Percentiles rank a stretch among this genome's conserved stretches.
These are phyloP conservation scores for Orthosia cruda DNA, from an alignment of 2,888 invertebrate genomes.

Conservation along the genomic window DNA sequence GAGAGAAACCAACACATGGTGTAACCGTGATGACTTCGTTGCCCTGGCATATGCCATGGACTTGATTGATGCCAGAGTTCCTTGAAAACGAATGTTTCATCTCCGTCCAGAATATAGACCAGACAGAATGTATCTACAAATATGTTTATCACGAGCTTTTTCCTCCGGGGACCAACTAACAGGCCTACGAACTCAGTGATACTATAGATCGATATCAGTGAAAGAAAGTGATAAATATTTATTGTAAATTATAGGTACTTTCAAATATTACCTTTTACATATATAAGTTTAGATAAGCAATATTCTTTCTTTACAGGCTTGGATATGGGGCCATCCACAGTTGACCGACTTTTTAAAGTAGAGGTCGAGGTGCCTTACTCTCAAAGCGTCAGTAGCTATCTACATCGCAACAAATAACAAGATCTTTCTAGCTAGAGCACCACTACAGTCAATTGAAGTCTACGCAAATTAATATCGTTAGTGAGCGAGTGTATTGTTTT, in stretches of 20 bases:
- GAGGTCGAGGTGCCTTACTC: not conserved
- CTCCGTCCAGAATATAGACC: not conserved
- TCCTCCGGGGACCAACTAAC: not conserved
- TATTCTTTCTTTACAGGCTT: not conserved
- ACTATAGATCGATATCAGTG: too few relatives aligned
- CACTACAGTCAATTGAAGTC: slow-evolving; percentile 17
- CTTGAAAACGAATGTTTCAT: slow-evolving; percentile 28
- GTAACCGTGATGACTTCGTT: slow-evolving; percentile 3
- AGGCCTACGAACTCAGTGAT: too few relatives aligned
- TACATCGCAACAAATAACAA: not conserved
- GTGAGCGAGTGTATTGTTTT: not conserved
- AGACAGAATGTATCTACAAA: not conserved
- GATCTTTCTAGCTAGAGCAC: not conserved
- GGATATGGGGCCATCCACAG: not conserved
- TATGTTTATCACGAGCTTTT: not conserved
- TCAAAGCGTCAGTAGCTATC: not conserved
- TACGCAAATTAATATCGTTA: slow-evolving; percentile 20
- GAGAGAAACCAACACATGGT: slow-evolving; percentile 35
- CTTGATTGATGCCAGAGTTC: slow-evolving; percentile 16
- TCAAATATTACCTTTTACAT: too few relatives aligned
- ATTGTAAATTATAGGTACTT: too few relatives aligned
- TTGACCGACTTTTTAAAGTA: not conserved
- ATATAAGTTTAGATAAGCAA: not conserved
- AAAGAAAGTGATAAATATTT: too few relatives aligned
- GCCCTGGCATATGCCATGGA: slow-evolving; percentile 20